These are phyloP conservation scores for Callimico goeldii DNA, from an alignment of 2,797 vertebrate species.

Conservation along the genomic window DNA sequence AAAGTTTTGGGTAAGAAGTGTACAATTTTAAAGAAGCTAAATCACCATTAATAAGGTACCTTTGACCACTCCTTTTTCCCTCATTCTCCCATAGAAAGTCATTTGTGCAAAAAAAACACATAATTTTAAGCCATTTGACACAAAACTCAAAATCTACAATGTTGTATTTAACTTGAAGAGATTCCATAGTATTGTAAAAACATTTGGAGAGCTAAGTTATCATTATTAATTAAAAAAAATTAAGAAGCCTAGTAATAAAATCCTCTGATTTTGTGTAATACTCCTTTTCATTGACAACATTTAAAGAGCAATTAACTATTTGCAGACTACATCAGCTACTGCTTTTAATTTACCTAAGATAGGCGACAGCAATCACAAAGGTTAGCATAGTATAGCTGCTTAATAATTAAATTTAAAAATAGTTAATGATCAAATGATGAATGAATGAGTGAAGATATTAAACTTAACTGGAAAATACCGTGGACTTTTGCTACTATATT, in stretches of 20 bases:
- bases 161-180: background rate
- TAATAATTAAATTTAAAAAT: slow-evolving; percentile 1
- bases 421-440: background rate
- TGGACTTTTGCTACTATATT: background rate
- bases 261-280: background rate
- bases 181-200: background rate
- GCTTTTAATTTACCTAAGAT: background rate
- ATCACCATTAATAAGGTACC: background rate
- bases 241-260: background rate
- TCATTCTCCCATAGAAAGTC: background rate
- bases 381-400: background rate
- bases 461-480: background rate
- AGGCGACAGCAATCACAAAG: background rate
- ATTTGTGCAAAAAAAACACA: background rate
- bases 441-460: background rate
- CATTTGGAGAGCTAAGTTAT: background rate
- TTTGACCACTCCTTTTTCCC: background rate
- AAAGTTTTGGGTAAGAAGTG: background rate
- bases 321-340: background rate
- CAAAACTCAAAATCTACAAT: background rate
- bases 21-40: background rate
- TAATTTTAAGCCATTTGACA: background rate
- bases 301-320: background rate
- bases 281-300: background rate
- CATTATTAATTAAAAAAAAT: background rate